These are phyloP conservation scores for Vireo griseus DNA, from an alignment of 2,797 vertebrate genomes.

Conservation along the genomic window DNA sequence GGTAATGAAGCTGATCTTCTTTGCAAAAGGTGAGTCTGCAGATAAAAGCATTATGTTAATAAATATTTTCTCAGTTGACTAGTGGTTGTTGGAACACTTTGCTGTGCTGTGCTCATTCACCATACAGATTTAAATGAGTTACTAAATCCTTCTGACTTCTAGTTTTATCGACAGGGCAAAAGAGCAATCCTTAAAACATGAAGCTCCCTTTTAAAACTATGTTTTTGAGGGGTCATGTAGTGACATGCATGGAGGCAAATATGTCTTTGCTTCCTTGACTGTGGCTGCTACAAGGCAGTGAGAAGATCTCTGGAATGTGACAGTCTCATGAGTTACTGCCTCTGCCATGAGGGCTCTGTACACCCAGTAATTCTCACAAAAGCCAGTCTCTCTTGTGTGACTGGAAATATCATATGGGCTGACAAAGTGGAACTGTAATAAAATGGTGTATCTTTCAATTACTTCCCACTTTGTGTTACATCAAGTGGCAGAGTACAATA, in stretches of 20 bases:
- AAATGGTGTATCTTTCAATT: slow-evolving; percentile 11
- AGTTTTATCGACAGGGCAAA: neutral
- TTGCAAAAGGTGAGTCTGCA: neutral
- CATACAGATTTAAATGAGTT: neutral
- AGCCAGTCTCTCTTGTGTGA: neutral
- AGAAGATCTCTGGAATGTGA: neutral
- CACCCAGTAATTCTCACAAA: neutral
- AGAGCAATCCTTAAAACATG: neutral
- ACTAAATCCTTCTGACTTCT: neutral
- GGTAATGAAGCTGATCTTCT: neutral
- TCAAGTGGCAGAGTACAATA: neutral
- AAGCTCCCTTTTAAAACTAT: neutral
- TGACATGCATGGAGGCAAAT: neutral
- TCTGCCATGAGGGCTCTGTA: neutral
- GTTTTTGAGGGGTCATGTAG: neutral
- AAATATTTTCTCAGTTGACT: neutral
- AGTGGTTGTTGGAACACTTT: neutral
- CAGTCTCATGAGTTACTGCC: neutral
- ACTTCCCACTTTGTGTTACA: neutral
- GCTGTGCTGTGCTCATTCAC: neutral
- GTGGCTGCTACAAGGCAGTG: neutral
- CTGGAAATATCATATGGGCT: neutral
- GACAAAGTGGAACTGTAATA: neutral
- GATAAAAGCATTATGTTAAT: neutral
- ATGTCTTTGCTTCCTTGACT: neutral